These are phyloP conservation scores for Listronotus bonariensis DNA, from an alignment of 1,140 invertebrate species.

Conservation along the genomic window DNA sequence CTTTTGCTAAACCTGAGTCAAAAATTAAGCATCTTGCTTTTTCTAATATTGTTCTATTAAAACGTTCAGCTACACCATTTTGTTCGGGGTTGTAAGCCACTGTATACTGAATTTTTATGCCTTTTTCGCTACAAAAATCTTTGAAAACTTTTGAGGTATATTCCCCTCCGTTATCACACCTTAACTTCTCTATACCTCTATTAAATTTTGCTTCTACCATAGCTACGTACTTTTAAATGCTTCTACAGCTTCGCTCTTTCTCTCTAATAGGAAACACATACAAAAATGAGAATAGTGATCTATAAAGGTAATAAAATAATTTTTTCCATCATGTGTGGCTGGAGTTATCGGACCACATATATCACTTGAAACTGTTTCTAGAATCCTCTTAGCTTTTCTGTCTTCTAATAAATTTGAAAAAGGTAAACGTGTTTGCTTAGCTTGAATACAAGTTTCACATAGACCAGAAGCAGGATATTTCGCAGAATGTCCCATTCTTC, in stretches of 20 bases:
- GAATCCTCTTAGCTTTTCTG: conserved; percentile 24
- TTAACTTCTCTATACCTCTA: conserved; percentile 45
- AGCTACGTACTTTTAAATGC: conserved; percentile 46
- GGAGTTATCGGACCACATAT: conserved; percentile 51
- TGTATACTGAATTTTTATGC: conserved; percentile 40
- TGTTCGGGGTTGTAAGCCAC: conserved; percentile 52
- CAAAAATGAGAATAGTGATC: conserved; percentile 55
- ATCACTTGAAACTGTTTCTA: conserved; percentile 53
- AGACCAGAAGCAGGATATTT: conserved; percentile 11
- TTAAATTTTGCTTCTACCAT: conserved; percentile 46
- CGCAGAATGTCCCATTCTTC: conserved; percentile 25
- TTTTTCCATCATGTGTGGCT: conserved; percentile 44
- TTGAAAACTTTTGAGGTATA: conserved; percentile 42
- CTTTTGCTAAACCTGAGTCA: too few relatives aligned
- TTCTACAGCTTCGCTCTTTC: conserved; percentile 47
- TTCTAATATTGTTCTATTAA: conserved; percentile 55
- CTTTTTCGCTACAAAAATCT: conserved; percentile 39
- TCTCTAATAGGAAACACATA: conserved; percentile 49
- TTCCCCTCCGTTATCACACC: conserved; percentile 48
- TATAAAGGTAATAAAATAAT: conserved; percentile 55
- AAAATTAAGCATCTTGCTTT: conserved; percentile 51
- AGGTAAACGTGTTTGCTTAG: conserved; percentile 34
- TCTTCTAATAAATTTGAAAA: conserved; percentile 26
- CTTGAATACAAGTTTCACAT: conserved; percentile 37
- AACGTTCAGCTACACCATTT: conserved; percentile 55